Conservation (phyloP, 2,888 invertebrate genomes). For the Leptogaster cylindrica region DNA sequence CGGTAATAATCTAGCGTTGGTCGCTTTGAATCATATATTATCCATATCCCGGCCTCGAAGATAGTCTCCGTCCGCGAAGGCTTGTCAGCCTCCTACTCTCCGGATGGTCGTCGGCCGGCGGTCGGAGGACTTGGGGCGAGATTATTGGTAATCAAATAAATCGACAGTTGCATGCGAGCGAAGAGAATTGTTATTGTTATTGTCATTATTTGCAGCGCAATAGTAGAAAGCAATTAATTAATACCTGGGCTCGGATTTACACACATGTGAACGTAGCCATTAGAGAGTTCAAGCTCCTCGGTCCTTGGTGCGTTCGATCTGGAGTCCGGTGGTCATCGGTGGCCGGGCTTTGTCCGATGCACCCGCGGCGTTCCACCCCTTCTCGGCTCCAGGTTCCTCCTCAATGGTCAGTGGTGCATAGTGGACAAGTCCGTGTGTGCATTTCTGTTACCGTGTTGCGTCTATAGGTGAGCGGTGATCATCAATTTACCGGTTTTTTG, state of each 20-base stretch:
- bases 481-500: constrained; percentile 32
- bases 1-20: not conserved
- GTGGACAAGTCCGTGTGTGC: constrained; percentile 2
- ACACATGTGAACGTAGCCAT: constrained; percentile 6
- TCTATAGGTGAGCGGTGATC: constrained; percentile 26
- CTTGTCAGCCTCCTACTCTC: not conserved
- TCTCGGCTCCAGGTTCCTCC: not conserved
- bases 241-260: constrained; percentile 16
- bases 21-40: not conserved
- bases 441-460: constrained; percentile 2
- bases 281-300: constrained; percentile 8
- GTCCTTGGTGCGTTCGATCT: too few species aligned
- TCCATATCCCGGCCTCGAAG: not conserved
- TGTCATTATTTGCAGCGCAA: constrained; percentile 18
- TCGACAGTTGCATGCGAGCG: constrained; percentile 7
- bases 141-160: constrained; percentile 28
- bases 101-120: not conserved
- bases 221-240: constrained; percentile 29
- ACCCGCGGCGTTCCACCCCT: not conserved
- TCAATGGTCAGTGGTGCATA: not conserved
- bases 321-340: not conserved
- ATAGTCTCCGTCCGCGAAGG: not conserved
- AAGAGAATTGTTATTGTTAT: constrained; percentile 26
- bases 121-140: not conserved
- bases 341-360: not conserved